These are phyloP conservation scores for Sciurus carolinensis DNA, from an alignment of 2,797 vertebrate species.

Conservation along the genomic window DNA sequence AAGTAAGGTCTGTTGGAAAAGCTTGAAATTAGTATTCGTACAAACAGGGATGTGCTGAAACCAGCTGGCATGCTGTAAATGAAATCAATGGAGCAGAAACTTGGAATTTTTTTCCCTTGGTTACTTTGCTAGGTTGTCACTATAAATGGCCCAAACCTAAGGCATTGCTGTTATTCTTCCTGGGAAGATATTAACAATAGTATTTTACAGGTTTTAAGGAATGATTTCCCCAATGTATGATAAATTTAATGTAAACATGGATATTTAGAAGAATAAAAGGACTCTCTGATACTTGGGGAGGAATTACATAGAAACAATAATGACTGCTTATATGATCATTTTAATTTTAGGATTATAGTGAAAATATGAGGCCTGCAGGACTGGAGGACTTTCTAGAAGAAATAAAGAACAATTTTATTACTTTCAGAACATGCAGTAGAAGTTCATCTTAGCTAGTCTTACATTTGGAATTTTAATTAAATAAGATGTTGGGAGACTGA, in stretches of 20 bases:
- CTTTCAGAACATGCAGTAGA: not conserved
- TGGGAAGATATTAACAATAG: not conserved
- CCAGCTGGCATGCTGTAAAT: conserved; percentile 26
- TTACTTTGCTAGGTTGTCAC: conserved; percentile 33
- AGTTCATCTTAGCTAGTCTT: not conserved
- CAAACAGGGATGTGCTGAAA: conserved; percentile 43
- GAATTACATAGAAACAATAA: not conserved
- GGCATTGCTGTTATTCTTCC: not conserved
- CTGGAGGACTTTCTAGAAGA: not conserved
- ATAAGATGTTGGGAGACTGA: too few species aligned
- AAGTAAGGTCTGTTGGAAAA: conserved; percentile 69
- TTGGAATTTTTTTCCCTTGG: not conserved
- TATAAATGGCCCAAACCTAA: not conserved
- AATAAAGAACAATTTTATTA: not conserved
- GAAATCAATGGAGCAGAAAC: conserved; percentile 19
- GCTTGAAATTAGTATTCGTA: conserved; percentile 11
- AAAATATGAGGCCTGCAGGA: too few species aligned
- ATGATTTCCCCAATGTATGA: not conserved
- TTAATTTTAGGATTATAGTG: too few species aligned
- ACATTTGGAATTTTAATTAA: not conserved
- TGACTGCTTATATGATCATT: too few species aligned
- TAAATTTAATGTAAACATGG: not conserved
- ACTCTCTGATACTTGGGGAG: not conserved
- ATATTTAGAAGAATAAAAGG: not conserved
- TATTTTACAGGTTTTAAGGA: not conserved